Evolutionary conservation across 1,140 invertebrate species (phyloP), one percentile per base, ranked within the genome.

Genomic region (Zaprionus davidi): DNA sequence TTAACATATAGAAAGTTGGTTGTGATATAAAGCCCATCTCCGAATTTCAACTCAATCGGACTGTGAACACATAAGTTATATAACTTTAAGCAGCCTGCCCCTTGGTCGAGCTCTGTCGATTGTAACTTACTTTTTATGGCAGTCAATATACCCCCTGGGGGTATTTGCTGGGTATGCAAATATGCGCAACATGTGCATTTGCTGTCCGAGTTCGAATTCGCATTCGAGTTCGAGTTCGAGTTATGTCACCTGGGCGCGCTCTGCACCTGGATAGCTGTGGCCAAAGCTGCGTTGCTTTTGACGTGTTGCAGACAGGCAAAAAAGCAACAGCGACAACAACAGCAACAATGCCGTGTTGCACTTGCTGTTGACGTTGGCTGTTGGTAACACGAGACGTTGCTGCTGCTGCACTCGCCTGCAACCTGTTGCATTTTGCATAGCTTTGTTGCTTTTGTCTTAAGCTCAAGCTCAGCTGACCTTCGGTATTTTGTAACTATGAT

Each of bases 401-500:
- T 24, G 15, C 24, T 56, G 38, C 22, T 34, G 7, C 65, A 11
- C 9, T 34, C 28, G 56, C 59, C 34, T 51, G 69, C 53, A 44
- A 51, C 56, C 46, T 57, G 74, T 58, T 36, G 41, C 46, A 60
- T 66, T 57, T 66, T 66, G 55, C 70, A 66, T 59, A 72, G 69
- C 56, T 66, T 63, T 49, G 65, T 66, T 20, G 46, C 46, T 51
- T 51, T 51, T 46, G 41, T 46, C 41, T 46, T 46, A 46, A 44
- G 58, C 38, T 70, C 26, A 57, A 51, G 66, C 53, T 64, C 38
- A 51, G 58, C 28, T 24, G 79, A 86, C 83, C 83, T 86, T 86
- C 83, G 82, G 65, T 65, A 51, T 79, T 79, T 86, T 79, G 76
- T 71, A 80, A 85, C 78, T 71, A 71, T 76, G 53, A 78, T 75